Evolutionary conservation across 2,888 invertebrate species (phyloP).

Genomic region (Pedicia rivosa): DNA sequence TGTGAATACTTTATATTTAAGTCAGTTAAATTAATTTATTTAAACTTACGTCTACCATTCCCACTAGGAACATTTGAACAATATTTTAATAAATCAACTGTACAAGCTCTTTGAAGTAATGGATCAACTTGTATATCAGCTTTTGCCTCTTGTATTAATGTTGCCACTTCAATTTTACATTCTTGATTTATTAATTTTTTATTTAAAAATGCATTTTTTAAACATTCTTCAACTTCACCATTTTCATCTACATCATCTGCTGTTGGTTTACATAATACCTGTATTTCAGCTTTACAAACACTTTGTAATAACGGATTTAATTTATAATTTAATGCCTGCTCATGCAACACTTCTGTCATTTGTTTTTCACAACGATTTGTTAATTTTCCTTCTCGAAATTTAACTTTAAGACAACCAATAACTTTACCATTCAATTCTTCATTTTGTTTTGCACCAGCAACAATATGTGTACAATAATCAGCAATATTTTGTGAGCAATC

Average conservation of each 20-base stretch:
- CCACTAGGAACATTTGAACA: conserved; percentile 72
- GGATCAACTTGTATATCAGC: conserved; percentile 95
- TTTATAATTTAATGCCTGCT: conserved; percentile 80
- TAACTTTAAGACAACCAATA: conserved; percentile 65
- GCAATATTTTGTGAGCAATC: conserved; percentile 71
- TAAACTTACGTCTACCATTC: conserved; percentile 70
- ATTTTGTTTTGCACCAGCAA: conserved; percentile 38
- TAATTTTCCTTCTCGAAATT: conserved; percentile 59
- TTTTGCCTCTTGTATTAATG: conserved; percentile 73
- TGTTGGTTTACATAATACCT: conserved; percentile 39
- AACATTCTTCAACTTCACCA: conserved; percentile 66
- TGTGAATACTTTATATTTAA: not conserved
- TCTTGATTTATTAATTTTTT: conserved; percentile 55
- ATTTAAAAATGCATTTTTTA: conserved; percentile 66
- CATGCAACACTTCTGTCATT: conserved; percentile 64
- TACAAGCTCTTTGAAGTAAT: conserved; percentile 73
- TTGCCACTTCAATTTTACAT: conserved; percentile 73
- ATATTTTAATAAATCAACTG: conserved; percentile 63
- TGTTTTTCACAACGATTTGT: conserved; percentile 65
- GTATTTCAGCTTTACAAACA: conserved; percentile 60
- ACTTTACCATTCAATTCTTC: conserved; percentile 67
- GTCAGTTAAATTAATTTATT: not conserved
- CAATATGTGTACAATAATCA: conserved; percentile 45
- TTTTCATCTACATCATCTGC: conserved; percentile 26
- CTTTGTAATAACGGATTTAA: conserved; percentile 74